Base-by-base conservation (phyloP, 2,888 invertebrate genomes). In the Scaptomyza reducta region DNA sequence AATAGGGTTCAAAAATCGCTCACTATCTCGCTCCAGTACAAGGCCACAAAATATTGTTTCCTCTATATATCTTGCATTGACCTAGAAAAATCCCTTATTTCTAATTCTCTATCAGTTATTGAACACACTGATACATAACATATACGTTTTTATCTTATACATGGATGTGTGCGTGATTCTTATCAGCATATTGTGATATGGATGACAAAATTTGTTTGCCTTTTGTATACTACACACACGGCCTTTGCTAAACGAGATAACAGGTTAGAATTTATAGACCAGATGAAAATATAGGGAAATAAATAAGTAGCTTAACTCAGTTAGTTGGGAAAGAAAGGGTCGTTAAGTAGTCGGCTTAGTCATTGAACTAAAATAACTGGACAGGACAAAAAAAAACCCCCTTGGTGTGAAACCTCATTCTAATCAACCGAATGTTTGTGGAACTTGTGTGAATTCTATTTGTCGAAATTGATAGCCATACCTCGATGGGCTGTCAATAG, bases 171-270 rank as follows among this genome's bases (percentile, higher is more conserved):
- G 47, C 16, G 33, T 31, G 25, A 25, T 18, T 27, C 54, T 70
- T 80, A 80, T 80, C 80, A 78, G 74, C 53, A 13, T 35, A 40
- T 35, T 62, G 44, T 56, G 81, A 85, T 82, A 77, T 53, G 53
- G 46, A 57, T 77, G 68, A 77, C 75, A 68, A 76, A 54, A 64
- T 71, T 79, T 86, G 80, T 80, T 86, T 83, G 67, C 53, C 60
- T 67, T 70, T 69, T 41, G 33, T 50, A 50, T 42, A 41, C 25
- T 40, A 58, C 55, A 59, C 55, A 59, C 62, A 71, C 50, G 50
- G 62, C 61, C 56, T 49, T 38, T 25, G 63, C 64, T 38, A 13
- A 31, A 47, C 11, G 11, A 53, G 83, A 83, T 86, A 86, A 82
- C 46, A 46, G 18, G 47, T 31, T 31, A 50, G 35, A 73, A 65